Conservation (phyloP, 2,888 invertebrate genomes). For the Mechanitis mazaeus region DNA sequence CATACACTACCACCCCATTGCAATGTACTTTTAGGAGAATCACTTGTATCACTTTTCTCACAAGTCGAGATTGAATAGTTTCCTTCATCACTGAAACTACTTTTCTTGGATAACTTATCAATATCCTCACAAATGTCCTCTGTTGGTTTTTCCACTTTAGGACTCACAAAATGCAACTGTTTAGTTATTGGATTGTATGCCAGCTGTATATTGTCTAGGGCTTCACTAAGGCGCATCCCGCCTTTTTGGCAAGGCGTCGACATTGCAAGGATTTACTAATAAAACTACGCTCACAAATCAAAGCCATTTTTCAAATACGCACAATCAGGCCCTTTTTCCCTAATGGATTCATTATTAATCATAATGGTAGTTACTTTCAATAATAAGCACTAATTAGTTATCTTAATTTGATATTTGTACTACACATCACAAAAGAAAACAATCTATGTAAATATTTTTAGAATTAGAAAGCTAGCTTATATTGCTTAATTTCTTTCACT, state of each 20-base stretch:
- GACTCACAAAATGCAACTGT: constrained; percentile 80
- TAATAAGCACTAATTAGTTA: constrained; percentile 20
- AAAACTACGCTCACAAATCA: constrained; percentile 40
- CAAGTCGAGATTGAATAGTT: constrained; percentile 71
- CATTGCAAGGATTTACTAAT: constrained; percentile 47
- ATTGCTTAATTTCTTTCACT: constrained; percentile 11
- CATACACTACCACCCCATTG: constrained; percentile 68
- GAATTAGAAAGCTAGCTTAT: constrained; percentile 18
- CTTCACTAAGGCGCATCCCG: constrained; percentile 80
- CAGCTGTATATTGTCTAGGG: constrained; percentile 83
- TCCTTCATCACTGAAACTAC: constrained; percentile 73
- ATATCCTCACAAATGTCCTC: constrained; percentile 56
- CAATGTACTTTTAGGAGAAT: constrained; percentile 70
- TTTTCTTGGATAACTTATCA: constrained; percentile 69
- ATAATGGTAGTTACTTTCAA: constrained; percentile 23
- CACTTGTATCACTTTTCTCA: constrained; percentile 73
- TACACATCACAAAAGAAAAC: constrained; percentile 28
- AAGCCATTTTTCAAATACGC: constrained; percentile 44
- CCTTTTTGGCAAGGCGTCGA: constrained; percentile 68
- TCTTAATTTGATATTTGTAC: constrained; percentile 26
- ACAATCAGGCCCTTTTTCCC: constrained; percentile 14
- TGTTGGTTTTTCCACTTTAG: constrained; percentile 55
- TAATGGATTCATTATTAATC: constrained; percentile 21
- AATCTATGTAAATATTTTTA: constrained; percentile 24
- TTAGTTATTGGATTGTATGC: constrained; percentile 86